A percentile compares a stretch with the other conserved stretches of the same genome.
phyloP scores from a whole-genome alignment of 2,797 vertebrate species.

The Artibeus lituratus region DNA sequence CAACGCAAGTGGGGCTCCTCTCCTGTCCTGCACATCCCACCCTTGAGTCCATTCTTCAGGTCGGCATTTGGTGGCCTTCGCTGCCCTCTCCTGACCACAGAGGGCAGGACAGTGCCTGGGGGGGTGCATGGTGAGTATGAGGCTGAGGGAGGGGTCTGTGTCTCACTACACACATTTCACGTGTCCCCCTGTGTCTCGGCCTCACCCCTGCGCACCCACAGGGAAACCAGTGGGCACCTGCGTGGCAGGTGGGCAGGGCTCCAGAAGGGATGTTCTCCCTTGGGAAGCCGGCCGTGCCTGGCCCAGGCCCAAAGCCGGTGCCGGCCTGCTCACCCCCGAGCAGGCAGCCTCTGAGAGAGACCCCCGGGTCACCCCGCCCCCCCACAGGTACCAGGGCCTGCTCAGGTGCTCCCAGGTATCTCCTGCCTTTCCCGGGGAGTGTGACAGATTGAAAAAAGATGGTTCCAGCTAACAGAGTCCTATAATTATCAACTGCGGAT shows the following conservation, averaged over 20 bases:
- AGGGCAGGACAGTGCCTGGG: not conserved
- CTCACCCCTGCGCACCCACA: not conserved
- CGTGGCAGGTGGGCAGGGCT: not conserved
- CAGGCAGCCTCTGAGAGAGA: not conserved
- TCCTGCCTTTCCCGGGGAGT: conserved; percentile 13
- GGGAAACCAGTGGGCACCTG: not conserved
- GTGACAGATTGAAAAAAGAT: conserved; percentile 71
- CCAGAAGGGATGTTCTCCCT: not conserved
- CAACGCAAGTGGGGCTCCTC: not conserved
- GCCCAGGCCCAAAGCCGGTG: fast-evolving
- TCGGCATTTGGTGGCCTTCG: conserved; percentile 47
- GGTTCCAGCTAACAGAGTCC: conserved; percentile 71
- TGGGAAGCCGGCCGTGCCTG: not conserved
- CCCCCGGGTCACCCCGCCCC: not conserved
- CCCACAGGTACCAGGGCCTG: not conserved
- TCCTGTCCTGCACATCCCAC: not conserved
- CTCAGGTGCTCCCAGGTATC: not conserved
- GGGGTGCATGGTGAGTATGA: not conserved
- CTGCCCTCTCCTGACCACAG: conserved; percentile 65
- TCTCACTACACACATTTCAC: not conserved
- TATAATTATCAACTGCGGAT: conserved; percentile 75
- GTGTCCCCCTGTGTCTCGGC: not conserved
- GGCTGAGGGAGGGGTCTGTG: not conserved
- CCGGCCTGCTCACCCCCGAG: not conserved
- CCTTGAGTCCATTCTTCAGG: not conserved